Conservation (phyloP, 1,140 invertebrate genomes). For the Drosophila pandora region DNA sequence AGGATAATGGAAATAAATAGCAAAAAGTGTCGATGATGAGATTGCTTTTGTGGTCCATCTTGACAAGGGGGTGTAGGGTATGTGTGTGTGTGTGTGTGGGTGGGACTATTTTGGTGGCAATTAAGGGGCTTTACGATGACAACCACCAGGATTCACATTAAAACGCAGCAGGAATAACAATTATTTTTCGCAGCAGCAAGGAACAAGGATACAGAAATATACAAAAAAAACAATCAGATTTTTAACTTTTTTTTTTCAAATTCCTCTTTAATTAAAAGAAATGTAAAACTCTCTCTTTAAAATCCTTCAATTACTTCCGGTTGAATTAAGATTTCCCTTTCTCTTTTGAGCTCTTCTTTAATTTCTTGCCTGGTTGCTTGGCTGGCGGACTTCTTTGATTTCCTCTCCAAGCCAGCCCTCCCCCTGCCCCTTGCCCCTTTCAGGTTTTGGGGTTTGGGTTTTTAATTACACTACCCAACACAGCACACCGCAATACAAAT, state of each 20-base stretch:
- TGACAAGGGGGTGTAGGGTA: not conserved
- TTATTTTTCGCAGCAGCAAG: not conserved
- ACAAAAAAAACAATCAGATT: too few relatives aligned
- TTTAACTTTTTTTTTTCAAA: too few relatives aligned
- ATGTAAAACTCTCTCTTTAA: too few relatives aligned
- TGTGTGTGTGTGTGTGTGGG: not conserved
- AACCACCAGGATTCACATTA: not conserved
- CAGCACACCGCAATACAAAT: slow-evolving; percentile 8
- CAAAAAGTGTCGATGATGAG: slow-evolving; percentile 61
- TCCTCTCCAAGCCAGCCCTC: not conserved
- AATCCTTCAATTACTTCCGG: not conserved
- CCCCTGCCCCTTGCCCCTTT: not conserved
- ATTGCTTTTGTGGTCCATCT: slow-evolving; percentile 57
- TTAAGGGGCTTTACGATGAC: slow-evolving; percentile 21
- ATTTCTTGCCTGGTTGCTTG: slow-evolving; percentile 22
- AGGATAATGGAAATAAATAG: slow-evolving; percentile 62
- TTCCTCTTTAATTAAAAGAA: too few relatives aligned
- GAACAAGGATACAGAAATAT: too few relatives aligned
- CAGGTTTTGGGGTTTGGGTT: not conserved
- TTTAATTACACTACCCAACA: slow-evolving; percentile 34
- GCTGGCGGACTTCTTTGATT: not conserved
- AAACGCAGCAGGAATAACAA: slow-evolving; percentile 1
- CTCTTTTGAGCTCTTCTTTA: slow-evolving; percentile 20
- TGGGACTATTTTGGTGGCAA: slow-evolving; percentile 25
- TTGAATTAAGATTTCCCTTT: not conserved